Conservation (phyloP, 2,888 invertebrate genomes). For the Ramazzottius varieornatus region DNA sequence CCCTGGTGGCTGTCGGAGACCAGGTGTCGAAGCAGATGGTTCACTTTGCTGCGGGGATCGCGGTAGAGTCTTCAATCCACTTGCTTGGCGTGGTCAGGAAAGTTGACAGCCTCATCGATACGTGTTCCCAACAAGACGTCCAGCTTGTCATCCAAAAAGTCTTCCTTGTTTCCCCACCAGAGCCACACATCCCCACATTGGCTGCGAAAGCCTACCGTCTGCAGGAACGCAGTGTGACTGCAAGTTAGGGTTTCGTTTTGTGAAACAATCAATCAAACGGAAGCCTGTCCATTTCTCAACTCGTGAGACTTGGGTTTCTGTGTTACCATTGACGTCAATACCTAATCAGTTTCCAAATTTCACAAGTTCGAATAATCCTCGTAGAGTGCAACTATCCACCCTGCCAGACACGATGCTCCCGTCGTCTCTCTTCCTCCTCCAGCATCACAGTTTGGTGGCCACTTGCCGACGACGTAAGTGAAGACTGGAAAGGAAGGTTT, state of each 20-base stretch:
- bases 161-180: conserved; percentile 60
- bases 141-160: conserved; percentile 48
- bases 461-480: no score
- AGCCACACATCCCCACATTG: conserved; percentile 60
- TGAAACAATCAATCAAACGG: no score
- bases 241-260: conserved; percentile 7
- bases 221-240: conserved; percentile 32
- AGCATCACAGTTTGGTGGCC: no score
- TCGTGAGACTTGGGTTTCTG: no score
- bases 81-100: conserved; percentile 48
- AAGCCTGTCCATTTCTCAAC: no score
- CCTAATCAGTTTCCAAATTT: no score
- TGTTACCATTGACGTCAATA: no score
- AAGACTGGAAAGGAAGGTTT: no score
- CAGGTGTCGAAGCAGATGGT: conserved; percentile 75
- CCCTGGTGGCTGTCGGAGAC: conserved; percentile 46
- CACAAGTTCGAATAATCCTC: no score
- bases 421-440: no score
- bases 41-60: conserved; percentile 74
- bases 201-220: conserved; percentile 84
- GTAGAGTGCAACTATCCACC: no score
- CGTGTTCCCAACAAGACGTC: conserved; percentile 57
- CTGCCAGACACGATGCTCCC: no score
- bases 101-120: conserved; percentile 47
- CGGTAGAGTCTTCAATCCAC: conserved; percentile 89